Conservation (phyloP, 2,888 invertebrate species). For the Apotomis betuletana region DNA sequence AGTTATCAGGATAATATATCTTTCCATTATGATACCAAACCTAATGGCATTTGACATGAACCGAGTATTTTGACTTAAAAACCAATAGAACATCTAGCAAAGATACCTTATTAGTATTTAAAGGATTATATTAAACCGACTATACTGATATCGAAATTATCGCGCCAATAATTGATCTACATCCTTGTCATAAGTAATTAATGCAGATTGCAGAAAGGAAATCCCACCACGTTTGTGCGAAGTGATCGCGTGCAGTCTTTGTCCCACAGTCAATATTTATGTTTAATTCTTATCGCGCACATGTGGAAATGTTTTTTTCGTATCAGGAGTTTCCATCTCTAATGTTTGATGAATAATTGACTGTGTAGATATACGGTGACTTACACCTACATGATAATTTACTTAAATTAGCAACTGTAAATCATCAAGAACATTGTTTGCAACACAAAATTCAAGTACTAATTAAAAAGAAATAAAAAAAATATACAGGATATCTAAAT, state of each 20-base stretch:
- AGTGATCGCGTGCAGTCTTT: slow-evolving; percentile 12
- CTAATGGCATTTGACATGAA: too few relatives aligned
- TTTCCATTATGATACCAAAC: not conserved
- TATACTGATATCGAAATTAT: not conserved
- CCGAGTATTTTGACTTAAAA: too few relatives aligned
- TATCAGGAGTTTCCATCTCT: not conserved
- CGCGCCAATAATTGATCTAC: not conserved
- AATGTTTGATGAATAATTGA: not conserved
- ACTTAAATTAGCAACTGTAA: not conserved
- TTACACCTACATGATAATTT: not conserved
- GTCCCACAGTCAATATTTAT: slow-evolving; percentile 25
- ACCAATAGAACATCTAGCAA: too few relatives aligned
- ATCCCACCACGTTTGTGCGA: slow-evolving; percentile 6
- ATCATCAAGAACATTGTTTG: too few relatives aligned
- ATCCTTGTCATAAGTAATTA: slow-evolving; percentile 21
- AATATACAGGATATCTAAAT: too few relatives aligned
- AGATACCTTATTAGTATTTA: too few relatives aligned
- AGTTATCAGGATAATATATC: too few relatives aligned
- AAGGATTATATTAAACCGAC: too few relatives aligned
- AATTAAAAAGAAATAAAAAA: too few relatives aligned
- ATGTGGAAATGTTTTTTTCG: slow-evolving; percentile 12
- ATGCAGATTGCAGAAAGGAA: slow-evolving; percentile 16
- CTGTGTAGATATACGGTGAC: not conserved
- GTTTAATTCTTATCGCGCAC: slow-evolving; percentile 7
- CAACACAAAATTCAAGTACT: too few relatives aligned